Evolutionary conservation across 2,888 invertebrate genomes (phyloP), one percentile per base, ranked within the genome.

Genomic region (Lissocephala sabroskyi): DNA sequence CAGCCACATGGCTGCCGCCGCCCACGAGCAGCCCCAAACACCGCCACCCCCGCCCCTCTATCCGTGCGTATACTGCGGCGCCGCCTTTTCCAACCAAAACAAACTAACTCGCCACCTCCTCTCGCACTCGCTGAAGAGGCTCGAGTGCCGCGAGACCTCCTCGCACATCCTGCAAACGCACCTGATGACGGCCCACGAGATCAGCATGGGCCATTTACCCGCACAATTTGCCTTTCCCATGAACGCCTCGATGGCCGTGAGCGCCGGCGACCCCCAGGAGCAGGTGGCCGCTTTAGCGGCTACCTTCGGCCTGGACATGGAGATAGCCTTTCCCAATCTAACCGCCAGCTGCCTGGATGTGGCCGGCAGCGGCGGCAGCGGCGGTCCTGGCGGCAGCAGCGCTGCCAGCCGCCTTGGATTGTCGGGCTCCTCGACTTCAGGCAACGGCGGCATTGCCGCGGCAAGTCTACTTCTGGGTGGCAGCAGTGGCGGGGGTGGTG

Each of bases 31-130:
- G 49, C 74, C 77, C 56, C 71, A 77, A 48, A 74, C 76, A 47
- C 52, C 70, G 30, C 57, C 63, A 51, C 59, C 67, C 56, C 51
- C 67, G 39, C 73, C 68, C 43, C 56, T 79, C 82, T 93, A 90
- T 87, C 90, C 91, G 84, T 94, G 95, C 89, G 91, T 94, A 88
- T 94, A 94, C 89, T 95, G 95, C 89, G 93, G 93, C 85, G 91
- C 91, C 81, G 88, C 91, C 84, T 95, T 94, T 86, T 92, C 93
- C 78, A 93, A 94, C 86, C 94, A 94, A 89, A 94, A 92, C 89
- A 94, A 94, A 89, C 88, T 94, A 86, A 94, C 94, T 82, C 88
- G 94, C 84, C 95, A 95, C 87, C 92, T 94, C 86, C 88, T 95
- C 81, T 93, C 93, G 82, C 95, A 94, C 87, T 93, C 93, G 82